Evolutionary conservation across 2,797 vertebrate species (phyloP).

Genomic region (Staurois parvus): DNA sequence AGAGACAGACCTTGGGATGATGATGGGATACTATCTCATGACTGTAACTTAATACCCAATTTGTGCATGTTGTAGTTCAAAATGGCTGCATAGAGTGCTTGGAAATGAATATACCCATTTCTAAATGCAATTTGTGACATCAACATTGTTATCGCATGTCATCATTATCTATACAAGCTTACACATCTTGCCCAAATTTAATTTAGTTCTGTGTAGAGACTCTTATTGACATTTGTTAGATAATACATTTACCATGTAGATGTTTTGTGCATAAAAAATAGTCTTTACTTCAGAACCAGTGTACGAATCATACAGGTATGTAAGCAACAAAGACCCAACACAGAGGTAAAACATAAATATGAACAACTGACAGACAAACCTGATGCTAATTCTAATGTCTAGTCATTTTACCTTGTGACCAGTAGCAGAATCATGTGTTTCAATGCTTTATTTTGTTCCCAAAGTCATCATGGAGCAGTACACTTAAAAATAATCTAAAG

Average conservation of each 20-base stretch:
- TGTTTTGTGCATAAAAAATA: not conserved
- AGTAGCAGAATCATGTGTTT: not conserved
- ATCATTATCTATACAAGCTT: not conserved
- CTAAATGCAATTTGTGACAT: constrained; percentile 20
- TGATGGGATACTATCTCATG: not conserved
- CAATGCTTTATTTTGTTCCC: not conserved
- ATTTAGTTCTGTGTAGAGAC: constrained; percentile 19
- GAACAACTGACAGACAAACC: not conserved
- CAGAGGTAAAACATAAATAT: not conserved
- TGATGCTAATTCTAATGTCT: not conserved
- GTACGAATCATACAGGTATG: not conserved
- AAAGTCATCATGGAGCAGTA: not conserved
- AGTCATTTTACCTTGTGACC: not conserved
- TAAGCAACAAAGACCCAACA: not conserved
- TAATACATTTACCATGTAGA: not conserved
- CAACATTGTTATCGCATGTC: not conserved
- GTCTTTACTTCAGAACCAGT: not conserved
- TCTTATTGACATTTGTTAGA: not conserved
- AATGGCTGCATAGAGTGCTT: constrained; percentile 25
- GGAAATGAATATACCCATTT: constrained; percentile 31
- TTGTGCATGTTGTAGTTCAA: constrained; percentile 18
- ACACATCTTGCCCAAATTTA: constrained; percentile 9
- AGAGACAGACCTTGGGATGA: not conserved
- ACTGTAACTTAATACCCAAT: constrained; percentile 20
- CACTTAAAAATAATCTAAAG: not conserved